These are phyloP conservation scores for Bembecia ichneumoniformis DNA, from an alignment of 2,888 invertebrate genomes.

Conservation along the genomic window DNA sequence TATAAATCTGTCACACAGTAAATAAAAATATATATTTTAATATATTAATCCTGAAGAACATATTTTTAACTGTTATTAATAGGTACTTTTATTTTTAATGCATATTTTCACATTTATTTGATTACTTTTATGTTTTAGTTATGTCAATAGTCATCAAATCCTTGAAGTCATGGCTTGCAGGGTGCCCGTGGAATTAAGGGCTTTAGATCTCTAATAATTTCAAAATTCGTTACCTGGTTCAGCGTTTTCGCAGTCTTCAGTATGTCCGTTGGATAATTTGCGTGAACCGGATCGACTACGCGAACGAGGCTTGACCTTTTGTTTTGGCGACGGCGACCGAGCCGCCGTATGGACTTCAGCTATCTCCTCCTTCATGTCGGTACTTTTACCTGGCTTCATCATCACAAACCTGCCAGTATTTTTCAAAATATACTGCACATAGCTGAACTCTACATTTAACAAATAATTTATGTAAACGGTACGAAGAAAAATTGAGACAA, in stretches of 20 bases:
- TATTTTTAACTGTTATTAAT: no score
- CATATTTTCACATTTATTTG: no score
- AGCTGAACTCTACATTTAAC: not conserved
- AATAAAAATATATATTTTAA: no score
- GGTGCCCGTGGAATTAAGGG: no score
- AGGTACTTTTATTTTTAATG: no score
- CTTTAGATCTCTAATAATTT: no score
- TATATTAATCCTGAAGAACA: no score
- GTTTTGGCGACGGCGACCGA: constrained; percentile 58
- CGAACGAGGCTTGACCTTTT: constrained; percentile 34
- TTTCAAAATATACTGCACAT: not conserved
- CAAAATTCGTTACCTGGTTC: constrained; percentile 11
- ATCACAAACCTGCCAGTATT: constrained; percentile 4
- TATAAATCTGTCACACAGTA: no score
- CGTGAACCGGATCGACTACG: constrained; percentile 49
- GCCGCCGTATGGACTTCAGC: constrained; percentile 56
- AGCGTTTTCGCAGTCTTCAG: constrained; percentile 17
- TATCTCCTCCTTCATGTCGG: constrained; percentile 51
- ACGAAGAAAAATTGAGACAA: constrained; percentile 1
- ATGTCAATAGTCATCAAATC: no score
- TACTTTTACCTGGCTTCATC: constrained; percentile 60
- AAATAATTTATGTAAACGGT: not conserved
- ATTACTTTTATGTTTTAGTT: no score
- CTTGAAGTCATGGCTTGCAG: no score
- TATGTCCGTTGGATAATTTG: constrained; percentile 56